These are phyloP conservation scores for Rynchops niger DNA, from an alignment of 2,113 vertebrate species.

Conservation along the genomic window DNA sequence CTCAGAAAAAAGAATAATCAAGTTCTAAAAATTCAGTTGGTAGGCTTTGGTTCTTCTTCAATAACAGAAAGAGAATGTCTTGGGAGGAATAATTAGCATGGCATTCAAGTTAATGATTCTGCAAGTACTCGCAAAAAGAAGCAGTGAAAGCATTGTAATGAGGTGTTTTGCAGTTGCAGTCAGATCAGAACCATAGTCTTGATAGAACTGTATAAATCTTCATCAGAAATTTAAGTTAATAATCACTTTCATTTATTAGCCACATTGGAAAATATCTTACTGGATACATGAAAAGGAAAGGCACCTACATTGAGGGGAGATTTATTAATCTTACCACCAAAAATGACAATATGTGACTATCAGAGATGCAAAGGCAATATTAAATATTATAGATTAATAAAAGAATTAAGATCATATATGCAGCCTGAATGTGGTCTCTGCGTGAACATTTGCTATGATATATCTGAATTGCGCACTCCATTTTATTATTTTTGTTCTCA, in stretches of 20 bases:
- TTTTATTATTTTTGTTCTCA: background rate
- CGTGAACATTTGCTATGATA: background rate
- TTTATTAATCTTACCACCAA: background rate
- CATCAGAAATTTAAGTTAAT: background rate
- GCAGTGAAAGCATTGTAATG: background rate
- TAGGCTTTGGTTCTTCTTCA: background rate
- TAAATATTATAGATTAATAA: background rate
- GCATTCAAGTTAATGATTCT: background rate
- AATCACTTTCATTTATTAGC: background rate
- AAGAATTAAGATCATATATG: background rate
- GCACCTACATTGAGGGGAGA: background rate
- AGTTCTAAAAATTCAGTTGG: background rate
- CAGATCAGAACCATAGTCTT: background rate
- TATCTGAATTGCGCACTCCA: accelerated
- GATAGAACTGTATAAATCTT: background rate
- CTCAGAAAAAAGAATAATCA: background rate
- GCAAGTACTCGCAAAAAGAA: background rate
- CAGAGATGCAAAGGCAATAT: background rate
- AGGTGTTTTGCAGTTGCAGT: background rate
- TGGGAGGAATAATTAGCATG: background rate
- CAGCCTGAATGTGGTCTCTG: background rate
- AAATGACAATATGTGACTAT: background rate
- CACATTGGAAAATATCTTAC: background rate
- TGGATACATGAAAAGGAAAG: background rate
- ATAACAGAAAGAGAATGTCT: background rate